A percentile compares a stretch with the other conserved stretches of the same genome.
Evolutionary conservation across 2,888 invertebrate genomes (phyloP).

Genomic region (Dryadula phaetusa): DNA sequence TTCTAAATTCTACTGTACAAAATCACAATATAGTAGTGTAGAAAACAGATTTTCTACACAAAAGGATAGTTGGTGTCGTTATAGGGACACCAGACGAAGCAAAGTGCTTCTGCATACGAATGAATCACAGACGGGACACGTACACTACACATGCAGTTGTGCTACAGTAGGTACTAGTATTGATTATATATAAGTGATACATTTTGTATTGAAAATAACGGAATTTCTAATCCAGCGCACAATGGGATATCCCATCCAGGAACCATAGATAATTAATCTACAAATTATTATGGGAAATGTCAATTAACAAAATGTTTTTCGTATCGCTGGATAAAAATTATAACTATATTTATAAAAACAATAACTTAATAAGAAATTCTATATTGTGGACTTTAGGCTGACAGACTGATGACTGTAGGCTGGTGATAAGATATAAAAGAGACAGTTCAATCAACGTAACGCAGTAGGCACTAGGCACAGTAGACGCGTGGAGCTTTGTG

Average conservation of each 20-base stretch:
- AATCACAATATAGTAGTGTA: neutral
- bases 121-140: slow-evolving; percentile 45
- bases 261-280: no score
- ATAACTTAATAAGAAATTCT: no score
- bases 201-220: neutral
- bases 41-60: slow-evolving; percentile 2
- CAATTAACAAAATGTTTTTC: no score
- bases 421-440: no score
- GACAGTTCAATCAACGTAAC: slow-evolving; percentile 12
- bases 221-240: no score
- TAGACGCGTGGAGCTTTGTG: slow-evolving; percentile 30
- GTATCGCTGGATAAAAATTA: no score
- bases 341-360: no score
- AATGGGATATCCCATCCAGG: no score
- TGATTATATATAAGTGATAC: slow-evolving; percentile 17
- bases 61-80: slow-evolving; percentile 27
- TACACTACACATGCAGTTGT: slow-evolving; percentile 16
- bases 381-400: no score
- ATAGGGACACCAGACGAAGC: slow-evolving; percentile 37
- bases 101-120: slow-evolving; percentile 42
- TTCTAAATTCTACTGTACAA: neutral
- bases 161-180: slow-evolving; percentile 1
- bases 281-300: no score
- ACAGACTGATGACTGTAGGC: no score
- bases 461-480: slow-evolving; percentile 18